A percentile compares a stretch with the other conserved stretches of the same genome.
phyloP scores from a whole-genome alignment of 2,888 invertebrate species.

The Tipula vernalis region DNA sequence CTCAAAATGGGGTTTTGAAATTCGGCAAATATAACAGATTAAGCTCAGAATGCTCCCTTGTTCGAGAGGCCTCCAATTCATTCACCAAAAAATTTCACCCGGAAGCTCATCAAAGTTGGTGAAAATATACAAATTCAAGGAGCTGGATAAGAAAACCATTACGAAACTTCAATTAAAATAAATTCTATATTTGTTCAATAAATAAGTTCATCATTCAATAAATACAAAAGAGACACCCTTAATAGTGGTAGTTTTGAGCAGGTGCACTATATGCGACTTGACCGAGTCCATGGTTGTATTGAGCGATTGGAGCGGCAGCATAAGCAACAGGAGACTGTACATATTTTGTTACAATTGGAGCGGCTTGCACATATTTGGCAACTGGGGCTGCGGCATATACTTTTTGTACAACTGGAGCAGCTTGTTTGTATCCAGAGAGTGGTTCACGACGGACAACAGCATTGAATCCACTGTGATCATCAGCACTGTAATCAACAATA shows the following conservation, averaged over 20 bases:
- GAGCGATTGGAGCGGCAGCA: neutral
- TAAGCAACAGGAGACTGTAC: constrained; percentile 16
- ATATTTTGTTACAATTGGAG: constrained; percentile 14
- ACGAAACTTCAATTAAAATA: neutral
- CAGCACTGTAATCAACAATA: constrained; percentile 42
- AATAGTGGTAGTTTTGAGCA: neutral
- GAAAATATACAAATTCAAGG: too few species aligned
- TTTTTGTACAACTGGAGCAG: constrained; percentile 15
- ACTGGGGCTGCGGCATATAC: neutral
- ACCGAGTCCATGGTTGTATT: neutral
- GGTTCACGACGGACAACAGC: constrained; percentile 42
- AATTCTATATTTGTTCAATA: neutral
- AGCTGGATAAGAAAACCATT: too few species aligned
- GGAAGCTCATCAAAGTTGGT: too few species aligned
- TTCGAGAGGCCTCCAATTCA: too few species aligned
- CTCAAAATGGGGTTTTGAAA: too few species aligned
- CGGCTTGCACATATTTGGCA: constrained; percentile 17
- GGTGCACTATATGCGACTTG: neutral
- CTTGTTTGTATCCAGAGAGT: constrained; percentile 24
- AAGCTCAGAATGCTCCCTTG: too few species aligned
- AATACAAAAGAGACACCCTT: neutral
- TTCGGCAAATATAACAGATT: too few species aligned
- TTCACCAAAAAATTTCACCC: too few species aligned
- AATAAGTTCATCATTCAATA: neutral
- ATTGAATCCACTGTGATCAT: constrained; percentile 42